Evolutionary conservation across 2,888 invertebrate genomes (phyloP).

Genomic region (Allacma fusca): DNA sequence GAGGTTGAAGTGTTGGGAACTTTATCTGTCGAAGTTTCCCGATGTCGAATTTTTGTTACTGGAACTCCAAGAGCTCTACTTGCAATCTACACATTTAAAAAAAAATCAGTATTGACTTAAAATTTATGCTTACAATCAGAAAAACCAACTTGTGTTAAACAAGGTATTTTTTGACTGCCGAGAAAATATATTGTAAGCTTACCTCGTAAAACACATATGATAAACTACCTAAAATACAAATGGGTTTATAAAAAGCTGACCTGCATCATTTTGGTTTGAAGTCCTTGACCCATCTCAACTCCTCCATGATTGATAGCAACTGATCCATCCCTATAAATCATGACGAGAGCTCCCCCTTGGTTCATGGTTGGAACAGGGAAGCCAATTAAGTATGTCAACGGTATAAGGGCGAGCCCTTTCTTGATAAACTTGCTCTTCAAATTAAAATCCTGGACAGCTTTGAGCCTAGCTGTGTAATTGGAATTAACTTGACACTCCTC

Average conservation of each 20-base stretch:
- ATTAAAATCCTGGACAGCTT: conserved; percentile 75
- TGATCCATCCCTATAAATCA: conserved; percentile 67
- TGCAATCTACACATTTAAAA: conserved; percentile 65
- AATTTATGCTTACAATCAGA: too few species aligned
- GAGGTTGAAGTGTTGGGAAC: conserved; percentile 65
- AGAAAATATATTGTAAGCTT: too few species aligned
- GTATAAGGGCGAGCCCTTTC: conserved; percentile 64
- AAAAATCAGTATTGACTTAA: too few species aligned
- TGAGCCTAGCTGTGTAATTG: conserved; percentile 69
- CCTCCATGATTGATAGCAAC: conserved; percentile 67
- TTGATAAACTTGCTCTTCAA: conserved; percentile 60
- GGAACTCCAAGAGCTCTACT: conserved; percentile 62
- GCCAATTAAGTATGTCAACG: conserved; percentile 63
- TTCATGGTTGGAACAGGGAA: conserved; percentile 61
- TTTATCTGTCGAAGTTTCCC: conserved; percentile 53
- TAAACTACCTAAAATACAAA: too few species aligned
- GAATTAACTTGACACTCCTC: conserved; percentile 77
- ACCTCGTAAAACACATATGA: too few species aligned
- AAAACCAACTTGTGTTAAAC: too few species aligned
- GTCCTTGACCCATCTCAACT: conserved; percentile 71
- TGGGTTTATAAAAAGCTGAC: too few species aligned
- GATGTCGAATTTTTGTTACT: conserved; percentile 50
- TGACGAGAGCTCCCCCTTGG: conserved; percentile 66
- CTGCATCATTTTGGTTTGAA: conserved; percentile 85
- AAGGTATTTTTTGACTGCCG: too few species aligned